Base-by-base conservation (phyloP, 2,888 invertebrate genomes). In the Teinopalpus imperialis region DNA sequence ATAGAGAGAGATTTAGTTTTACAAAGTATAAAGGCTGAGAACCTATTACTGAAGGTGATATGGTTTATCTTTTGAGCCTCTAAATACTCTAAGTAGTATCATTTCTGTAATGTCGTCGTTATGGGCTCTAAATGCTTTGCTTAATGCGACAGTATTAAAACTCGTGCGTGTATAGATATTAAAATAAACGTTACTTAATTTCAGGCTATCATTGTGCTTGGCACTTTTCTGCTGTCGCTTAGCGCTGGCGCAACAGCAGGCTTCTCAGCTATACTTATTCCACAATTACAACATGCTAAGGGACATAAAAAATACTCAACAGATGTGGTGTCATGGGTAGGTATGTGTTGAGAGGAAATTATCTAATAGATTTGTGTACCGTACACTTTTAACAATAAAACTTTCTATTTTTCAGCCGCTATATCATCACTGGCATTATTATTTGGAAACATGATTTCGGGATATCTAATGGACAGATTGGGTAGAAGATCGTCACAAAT, bases 231-330 rank as follows among this genome's bases (percentile, higher is more conserved):
- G 60, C 62, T 90, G 21, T 90, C 91, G 0, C 60, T 91, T 0
- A 81, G 89, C 3, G 83, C 90, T 0, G 93, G 93, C 1, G 90
- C 92, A 56, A 91, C 91, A 0, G 81, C 90, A 0, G 93, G 93
- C 0, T 92, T 91, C 59, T 92, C 92, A 1, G 92, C 93, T 1
- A 89, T 92, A 7, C 74, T 93, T 7, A 81, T 93, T 44, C 92
- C 93, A 0, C 93, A 93, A 62, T 66, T 93, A 12, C 62, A 73
- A 50, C 56, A 74, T 29, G 67, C 57, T 1, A 77, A 82, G 50
- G 75, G 81, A 9, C 73, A 69, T 30, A 66, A 81, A 4, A 79
- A 83, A 37, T 77, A 89, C 16, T 83, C 81, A 3, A 69, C 71
- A 5, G 90, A 90, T 56, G 72, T 91, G 69, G 83, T 85, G 30